These are phyloP conservation scores for Basileuterus tristriatus DNA, from an alignment of 2,797 vertebrate genomes.

Conservation along the genomic window DNA sequence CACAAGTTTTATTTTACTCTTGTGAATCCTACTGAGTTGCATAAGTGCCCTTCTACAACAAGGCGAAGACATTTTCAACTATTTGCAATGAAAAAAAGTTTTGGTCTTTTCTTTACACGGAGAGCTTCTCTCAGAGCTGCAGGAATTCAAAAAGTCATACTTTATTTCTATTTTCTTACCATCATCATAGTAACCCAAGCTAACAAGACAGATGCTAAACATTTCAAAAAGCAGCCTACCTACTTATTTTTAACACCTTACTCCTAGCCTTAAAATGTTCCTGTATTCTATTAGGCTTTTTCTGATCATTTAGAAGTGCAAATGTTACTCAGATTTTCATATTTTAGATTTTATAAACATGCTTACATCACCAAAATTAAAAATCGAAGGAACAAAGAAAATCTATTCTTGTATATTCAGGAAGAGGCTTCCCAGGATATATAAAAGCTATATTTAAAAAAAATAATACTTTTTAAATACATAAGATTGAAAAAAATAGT, in stretches of 20 bases:
- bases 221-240: too few species aligned
- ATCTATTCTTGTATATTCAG: rapidly evolving
- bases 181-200: not conserved
- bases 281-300: not conserved
- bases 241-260: not conserved
- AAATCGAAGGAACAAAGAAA: not conserved
- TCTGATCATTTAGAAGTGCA: not conserved
- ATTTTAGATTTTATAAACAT: not conserved
- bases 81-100: not conserved
- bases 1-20: not conserved
- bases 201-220: not conserved
- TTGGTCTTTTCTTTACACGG: not conserved
- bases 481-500: rapidly evolving
- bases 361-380: not conserved
- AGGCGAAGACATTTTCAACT: not conserved
- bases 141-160: not conserved
- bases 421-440: not conserved
- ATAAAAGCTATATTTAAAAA: not conserved
- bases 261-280: not conserved
- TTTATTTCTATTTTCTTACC: not conserved
- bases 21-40: not conserved
- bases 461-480: rapidly evolving
- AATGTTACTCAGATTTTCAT: not conserved
- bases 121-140: not conserved
- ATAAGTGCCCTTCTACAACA: not conserved